These are phyloP conservation scores for Cydia pomonella DNA, from an alignment of 1,140 invertebrate genomes.

Conservation along the genomic window DNA sequence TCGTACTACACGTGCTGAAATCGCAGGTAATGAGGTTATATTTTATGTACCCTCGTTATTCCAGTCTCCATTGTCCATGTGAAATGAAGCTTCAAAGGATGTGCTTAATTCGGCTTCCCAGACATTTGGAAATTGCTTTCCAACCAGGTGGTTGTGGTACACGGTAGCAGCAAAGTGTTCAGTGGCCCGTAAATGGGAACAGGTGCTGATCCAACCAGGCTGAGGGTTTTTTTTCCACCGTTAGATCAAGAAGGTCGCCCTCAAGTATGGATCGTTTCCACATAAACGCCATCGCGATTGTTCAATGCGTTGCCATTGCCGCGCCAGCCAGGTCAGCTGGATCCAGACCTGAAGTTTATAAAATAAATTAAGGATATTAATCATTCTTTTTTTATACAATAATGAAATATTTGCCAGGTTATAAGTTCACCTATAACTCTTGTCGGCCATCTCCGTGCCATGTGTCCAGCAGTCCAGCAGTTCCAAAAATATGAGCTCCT, in stretches of 20 bases:
- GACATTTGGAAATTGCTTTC: slow-evolving; percentile 58
- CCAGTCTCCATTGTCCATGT: slow-evolving; percentile 55
- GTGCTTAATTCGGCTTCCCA: slow-evolving; percentile 13
- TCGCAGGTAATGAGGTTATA: too few relatives aligned
- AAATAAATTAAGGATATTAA: too few relatives aligned
- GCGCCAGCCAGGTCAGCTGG: slow-evolving; percentile 82
- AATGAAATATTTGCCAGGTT: neutral
- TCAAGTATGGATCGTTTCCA: slow-evolving; percentile 84
- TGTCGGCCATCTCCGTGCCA: slow-evolving; percentile 45
- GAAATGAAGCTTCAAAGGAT: slow-evolving; percentile 44
- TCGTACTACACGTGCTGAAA: too few relatives aligned
- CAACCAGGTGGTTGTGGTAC: slow-evolving; percentile 66
- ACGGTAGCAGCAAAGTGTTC: slow-evolving; percentile 81
- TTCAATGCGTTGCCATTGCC: slow-evolving; percentile 53
- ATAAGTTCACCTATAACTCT: slow-evolving; percentile 56
- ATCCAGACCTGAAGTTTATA: slow-evolving; percentile 80
- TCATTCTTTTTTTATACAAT: too few relatives aligned
- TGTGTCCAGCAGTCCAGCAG: slow-evolving; percentile 58
- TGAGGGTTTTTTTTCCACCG: slow-evolving; percentile 81
- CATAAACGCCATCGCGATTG: slow-evolving; percentile 79
- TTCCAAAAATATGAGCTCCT: slow-evolving; percentile 61
- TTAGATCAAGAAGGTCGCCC: slow-evolving; percentile 78
- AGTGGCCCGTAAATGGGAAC: slow-evolving; percentile 79
- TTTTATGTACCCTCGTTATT: slow-evolving; percentile 43
- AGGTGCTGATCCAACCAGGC: slow-evolving; percentile 82